Conservation (phyloP, 2,888 invertebrate genomes). For the Nebria salina region DNA sequence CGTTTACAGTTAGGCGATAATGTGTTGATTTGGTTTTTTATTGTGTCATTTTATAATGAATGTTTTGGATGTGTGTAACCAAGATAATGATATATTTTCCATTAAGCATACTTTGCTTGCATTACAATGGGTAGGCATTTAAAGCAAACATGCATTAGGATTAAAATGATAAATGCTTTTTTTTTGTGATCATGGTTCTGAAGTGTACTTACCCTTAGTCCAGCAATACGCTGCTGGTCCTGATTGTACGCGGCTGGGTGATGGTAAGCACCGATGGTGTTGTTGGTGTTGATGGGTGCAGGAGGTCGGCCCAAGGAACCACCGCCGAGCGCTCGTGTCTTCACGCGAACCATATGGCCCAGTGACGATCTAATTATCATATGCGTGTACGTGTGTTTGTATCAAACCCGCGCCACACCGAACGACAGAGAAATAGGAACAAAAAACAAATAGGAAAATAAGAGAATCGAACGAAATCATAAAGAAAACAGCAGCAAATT, state of each 20-base stretch:
- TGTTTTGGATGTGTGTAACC: no score
- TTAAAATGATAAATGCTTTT: no score
- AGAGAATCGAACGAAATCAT: constrained; percentile 7
- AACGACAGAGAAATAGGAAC: constrained; percentile 19
- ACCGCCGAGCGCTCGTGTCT: constrained; percentile 72
- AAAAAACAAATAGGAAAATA: constrained; percentile 11
- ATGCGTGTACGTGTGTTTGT: constrained; percentile 1
- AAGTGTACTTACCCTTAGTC: constrained; percentile 66
- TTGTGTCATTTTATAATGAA: no score
- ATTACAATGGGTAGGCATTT: no score
- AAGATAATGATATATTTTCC: no score
- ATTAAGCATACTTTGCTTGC: no score
- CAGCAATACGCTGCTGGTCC: constrained; percentile 62
- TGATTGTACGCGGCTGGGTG: constrained; percentile 6
- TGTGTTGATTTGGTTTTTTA: no score
- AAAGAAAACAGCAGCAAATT: constrained; percentile 19
- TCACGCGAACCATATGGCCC: constrained; percentile 67
- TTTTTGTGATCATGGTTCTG: not conserved
- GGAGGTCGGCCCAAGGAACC: constrained; percentile 69
- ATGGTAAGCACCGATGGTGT: constrained; percentile 16
- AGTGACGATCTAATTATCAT: constrained; percentile 61
- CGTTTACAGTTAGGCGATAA: no score
- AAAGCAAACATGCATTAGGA: no score
- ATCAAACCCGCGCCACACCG: constrained; percentile 13
- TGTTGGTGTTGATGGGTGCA: constrained; percentile 45